Conservation (phyloP, 2,113 vertebrate species). For the Fukomys damarensis region DNA sequence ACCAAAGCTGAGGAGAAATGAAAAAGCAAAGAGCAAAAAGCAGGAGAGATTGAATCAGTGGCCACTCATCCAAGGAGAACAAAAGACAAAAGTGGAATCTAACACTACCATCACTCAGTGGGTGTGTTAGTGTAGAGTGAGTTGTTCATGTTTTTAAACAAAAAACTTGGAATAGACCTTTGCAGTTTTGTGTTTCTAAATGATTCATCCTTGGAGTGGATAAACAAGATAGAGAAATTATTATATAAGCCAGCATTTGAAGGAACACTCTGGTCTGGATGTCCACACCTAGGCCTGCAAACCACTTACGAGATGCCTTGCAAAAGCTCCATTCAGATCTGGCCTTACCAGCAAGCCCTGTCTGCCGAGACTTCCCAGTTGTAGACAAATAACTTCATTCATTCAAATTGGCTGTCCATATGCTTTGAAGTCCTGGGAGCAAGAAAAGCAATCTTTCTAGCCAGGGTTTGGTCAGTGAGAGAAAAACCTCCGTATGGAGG, state of each 20-base stretch:
- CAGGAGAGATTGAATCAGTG: not conserved
- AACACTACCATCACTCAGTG: not conserved
- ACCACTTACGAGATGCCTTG: not conserved
- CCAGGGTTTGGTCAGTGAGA: not conserved
- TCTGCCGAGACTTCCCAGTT: not conserved
- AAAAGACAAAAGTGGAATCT: not conserved
- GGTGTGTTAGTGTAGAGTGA: not conserved
- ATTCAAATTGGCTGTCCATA: not conserved
- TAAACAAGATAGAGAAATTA: constrained; percentile 53
- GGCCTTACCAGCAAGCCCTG: not conserved
- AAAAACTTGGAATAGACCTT: not conserved
- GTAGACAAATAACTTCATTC: constrained; percentile 2
- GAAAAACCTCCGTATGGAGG: not conserved
- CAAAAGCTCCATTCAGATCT: not conserved
- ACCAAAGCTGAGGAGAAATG: not conserved
- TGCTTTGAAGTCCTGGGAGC: not conserved
- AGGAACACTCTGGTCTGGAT: constrained; percentile 51
- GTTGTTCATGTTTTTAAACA: constrained; percentile 26
- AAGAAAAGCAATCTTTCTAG: not conserved
- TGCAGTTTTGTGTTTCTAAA: constrained; percentile 12
- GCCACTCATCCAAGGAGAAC: not conserved
- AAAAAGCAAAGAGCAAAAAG: not conserved
- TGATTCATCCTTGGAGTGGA: constrained; percentile 29
- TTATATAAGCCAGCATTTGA: constrained; percentile 30
- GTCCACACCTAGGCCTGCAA: not conserved